phyloP scores from a whole-genome alignment of 1,140 invertebrate genomes.

The Drosophila sulfurigaster region DNA sequence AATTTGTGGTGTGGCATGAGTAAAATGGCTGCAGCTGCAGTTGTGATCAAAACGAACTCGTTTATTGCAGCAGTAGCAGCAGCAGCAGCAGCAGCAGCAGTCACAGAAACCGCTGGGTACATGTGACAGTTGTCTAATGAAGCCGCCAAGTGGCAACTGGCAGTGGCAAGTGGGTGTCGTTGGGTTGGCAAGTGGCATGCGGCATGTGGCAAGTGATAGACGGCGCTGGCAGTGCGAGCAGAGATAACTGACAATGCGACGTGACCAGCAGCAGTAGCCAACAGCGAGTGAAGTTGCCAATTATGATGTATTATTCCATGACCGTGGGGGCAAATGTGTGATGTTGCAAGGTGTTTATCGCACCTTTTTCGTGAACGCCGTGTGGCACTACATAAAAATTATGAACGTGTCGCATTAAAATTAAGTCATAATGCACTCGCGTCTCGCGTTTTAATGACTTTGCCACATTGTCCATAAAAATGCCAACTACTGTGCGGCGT shows the following conservation, averaged over 20 bases:
- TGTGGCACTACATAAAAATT: slow-evolving; percentile 73
- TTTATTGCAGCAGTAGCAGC: slow-evolving; percentile 11
- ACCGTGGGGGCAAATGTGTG: slow-evolving; percentile 26
- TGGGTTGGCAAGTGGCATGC: neutral
- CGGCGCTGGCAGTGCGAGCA: neutral
- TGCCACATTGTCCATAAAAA: slow-evolving; percentile 59
- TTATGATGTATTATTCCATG: slow-evolving; percentile 54
- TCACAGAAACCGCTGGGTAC: slow-evolving; percentile 31
- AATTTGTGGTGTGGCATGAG: slow-evolving; percentile 34
- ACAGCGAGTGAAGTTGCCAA: slow-evolving; percentile 33
- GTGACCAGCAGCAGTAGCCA: slow-evolving; percentile 15
- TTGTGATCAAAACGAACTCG: slow-evolving; percentile 12
- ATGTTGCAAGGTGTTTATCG: slow-evolving; percentile 45
- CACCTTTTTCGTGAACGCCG: slow-evolving; percentile 25
- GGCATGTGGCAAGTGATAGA: neutral
- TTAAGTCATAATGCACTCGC: slow-evolving; percentile 77
- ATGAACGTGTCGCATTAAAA: slow-evolving; percentile 70
- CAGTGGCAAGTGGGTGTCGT: slow-evolving; percentile 1
- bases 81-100: slow-evolving; percentile 8
- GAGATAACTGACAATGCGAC: slow-evolving; percentile 19
- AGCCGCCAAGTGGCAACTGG: slow-evolving; percentile 12
- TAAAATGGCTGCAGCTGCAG: slow-evolving; percentile 8
- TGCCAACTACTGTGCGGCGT: slow-evolving; percentile 26
- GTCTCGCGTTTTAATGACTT: slow-evolving; percentile 36
- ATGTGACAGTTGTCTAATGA: slow-evolving; percentile 46